Evolutionary conservation across 2,797 vertebrate species (phyloP).

Genomic region (Chelon labrosus): DNA sequence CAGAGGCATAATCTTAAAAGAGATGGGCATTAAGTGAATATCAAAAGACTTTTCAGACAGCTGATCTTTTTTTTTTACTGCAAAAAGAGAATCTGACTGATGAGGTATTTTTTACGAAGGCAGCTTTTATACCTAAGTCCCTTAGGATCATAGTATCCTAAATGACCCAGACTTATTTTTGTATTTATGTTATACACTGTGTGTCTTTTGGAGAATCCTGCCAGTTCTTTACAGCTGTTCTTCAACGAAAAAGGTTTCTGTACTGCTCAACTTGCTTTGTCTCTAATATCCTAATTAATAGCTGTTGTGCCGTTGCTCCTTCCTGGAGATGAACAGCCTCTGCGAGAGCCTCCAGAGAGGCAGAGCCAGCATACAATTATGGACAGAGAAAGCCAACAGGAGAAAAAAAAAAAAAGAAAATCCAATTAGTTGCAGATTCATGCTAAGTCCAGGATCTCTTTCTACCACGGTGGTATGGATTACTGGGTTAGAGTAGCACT

Average conservation of each 20-base stretch:
- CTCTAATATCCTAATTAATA: slow-evolving; percentile 73
- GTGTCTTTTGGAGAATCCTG: slow-evolving; percentile 35
- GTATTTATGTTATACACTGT: slow-evolving; percentile 24
- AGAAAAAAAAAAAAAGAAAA: slow-evolving; percentile 70
- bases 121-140: slow-evolving; percentile 5
- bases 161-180: slow-evolving; percentile 36
- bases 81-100: not conserved
- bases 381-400: slow-evolving; percentile 54
- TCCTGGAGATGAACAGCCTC: slow-evolving; percentile 56
- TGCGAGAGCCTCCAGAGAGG: slow-evolving; percentile 57
- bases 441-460: slow-evolving; percentile 62
- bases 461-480: slow-evolving; percentile 62
- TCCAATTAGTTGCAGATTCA: slow-evolving; percentile 74
- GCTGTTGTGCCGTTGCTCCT: slow-evolving; percentile 53
- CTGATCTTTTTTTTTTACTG: not conserved
- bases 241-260: slow-evolving; percentile 41
- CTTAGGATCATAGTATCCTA: slow-evolving; percentile 28
- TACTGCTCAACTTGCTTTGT: slow-evolving; percentile 54
- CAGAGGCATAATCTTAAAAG: slow-evolving; percentile 17
- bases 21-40: slow-evolving; percentile 38
- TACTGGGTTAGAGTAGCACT: slow-evolving; percentile 61
- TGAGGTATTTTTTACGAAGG: not conserved
- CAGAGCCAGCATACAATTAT: slow-evolving; percentile 59
- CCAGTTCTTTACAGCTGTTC: slow-evolving; percentile 32
- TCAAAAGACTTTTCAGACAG: slow-evolving; percentile 6